phyloP scores from a whole-genome alignment of 2,888 invertebrate genomes.

The Micoletzkya japonica region DNA sequence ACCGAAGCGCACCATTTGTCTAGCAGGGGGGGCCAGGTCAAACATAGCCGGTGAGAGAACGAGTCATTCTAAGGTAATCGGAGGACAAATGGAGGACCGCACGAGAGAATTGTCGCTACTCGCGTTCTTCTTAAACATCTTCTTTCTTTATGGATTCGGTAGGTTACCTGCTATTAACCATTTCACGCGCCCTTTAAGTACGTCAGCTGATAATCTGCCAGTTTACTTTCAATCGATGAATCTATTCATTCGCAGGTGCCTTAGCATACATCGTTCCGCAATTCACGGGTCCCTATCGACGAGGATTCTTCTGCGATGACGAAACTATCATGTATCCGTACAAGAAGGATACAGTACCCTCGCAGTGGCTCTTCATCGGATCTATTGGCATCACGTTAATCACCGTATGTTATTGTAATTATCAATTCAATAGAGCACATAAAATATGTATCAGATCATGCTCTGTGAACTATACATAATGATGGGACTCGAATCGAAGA shows the following conservation, averaged over 20 bases:
- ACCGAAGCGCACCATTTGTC: too few relatives aligned
- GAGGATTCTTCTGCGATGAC: conserved; percentile 51
- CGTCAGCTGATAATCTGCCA: neutral
- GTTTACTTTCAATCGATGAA: neutral
- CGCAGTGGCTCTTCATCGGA: neutral
- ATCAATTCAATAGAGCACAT: neutral
- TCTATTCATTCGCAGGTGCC: conserved; percentile 34
- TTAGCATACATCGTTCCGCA: conserved; percentile 36
- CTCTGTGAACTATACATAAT: conserved; percentile 41
- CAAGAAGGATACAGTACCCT: conserved; percentile 21
- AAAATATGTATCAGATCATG: conserved; percentile 10
- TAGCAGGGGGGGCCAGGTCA: neutral
- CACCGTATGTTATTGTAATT: neutral
- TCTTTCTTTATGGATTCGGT: conserved; percentile 47
- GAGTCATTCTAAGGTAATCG: neutral
- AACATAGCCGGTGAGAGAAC: neutral
- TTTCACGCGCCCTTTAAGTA: neutral
- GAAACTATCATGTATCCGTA: conserved; percentile 41
- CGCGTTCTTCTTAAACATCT: conserved; percentile 36
- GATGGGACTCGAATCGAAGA: conserved; percentile 33
- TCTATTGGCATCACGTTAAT: neutral
- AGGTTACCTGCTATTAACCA: conserved; percentile 13
- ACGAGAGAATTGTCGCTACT: conserved; percentile 18
- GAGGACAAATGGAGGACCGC: neutral
- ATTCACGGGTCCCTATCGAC: conserved; percentile 35